Base-by-base conservation (phyloP, 1,140 invertebrate species). In the Palaemon carinicauda region DNA sequence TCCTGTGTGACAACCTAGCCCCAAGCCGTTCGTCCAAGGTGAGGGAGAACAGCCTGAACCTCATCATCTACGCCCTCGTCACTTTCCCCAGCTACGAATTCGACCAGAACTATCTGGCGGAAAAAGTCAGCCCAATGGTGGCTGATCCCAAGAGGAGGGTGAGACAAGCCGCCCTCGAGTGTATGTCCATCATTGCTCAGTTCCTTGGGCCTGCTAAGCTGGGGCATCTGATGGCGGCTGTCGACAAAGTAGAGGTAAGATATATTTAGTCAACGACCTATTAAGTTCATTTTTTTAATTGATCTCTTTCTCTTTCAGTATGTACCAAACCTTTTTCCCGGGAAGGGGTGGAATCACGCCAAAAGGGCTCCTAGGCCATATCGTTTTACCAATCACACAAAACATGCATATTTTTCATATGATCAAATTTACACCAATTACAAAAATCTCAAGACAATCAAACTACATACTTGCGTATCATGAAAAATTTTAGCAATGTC, bases 41-140 rank as follows among this genome's bases (percentile, higher is more conserved):
- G 77, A 92, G 95, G 86, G 95, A 96, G 92, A 96, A 96, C 90
- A 94, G 95, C 1, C 90, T 97, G 24, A 95, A 96, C 91, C 93
- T 96, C 86, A 92, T 96, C 29, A 95, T 96, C 87, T 95, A 94
- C 84, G 94, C 95, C 3, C 91, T 96, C 65, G 93, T 96, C 88
- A 95, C 95, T 27, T 96, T 96, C 91, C 96, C 96, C 3, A 95
- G 95, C 90, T 95, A 94, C 60, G 95, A 96, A 81, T 95, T 97
- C 91, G 95, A 96, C 91, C 92, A 96, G 29, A 91, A 92, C 17
- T 92, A 91, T 12, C 92, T 96, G 15, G 94, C 94, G 50, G 90
- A 92, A 82, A 88, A 90, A 73, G 91, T 94, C 15, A 93, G 94
- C 19, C 92, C 92, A 53, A 92, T 94, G 78, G 92, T 96, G 21